A percentile compares a stretch with the other conserved stretches of the same genome.
Conservation (phyloP, 2,113 vertebrate genomes). For the Sylvia atricapilla region DNA sequence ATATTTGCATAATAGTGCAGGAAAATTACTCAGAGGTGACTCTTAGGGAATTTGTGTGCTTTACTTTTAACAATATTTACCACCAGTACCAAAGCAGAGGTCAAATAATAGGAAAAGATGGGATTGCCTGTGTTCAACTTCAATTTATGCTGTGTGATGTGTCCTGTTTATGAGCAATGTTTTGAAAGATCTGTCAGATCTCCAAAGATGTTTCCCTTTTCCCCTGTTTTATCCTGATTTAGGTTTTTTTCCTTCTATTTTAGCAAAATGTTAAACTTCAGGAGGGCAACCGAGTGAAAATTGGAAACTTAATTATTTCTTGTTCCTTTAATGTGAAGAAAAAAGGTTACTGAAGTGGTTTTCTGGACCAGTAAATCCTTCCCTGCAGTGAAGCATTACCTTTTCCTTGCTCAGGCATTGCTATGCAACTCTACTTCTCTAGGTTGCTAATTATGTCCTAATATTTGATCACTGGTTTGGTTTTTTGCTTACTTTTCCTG, state of each 20-base stretch:
- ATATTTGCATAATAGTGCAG: constrained; percentile 34
- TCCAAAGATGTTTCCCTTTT: not conserved
- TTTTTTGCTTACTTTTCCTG: not conserved
- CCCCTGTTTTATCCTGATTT: not conserved
- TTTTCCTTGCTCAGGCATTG: not conserved
- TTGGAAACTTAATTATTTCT: not conserved
- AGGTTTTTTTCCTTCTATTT: not conserved
- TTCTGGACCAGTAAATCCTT: not conserved
- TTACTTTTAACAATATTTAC: constrained; percentile 13
- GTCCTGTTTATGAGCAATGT: not conserved
- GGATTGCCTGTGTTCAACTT: not conserved
- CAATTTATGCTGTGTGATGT: not conserved
- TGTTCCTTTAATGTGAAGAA: not conserved
- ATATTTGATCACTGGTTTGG: not conserved
- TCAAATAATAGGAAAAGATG: not conserved
- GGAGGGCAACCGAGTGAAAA: not conserved
- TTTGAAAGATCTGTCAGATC: not conserved
- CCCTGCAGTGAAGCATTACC: not conserved
- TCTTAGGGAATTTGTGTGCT: not conserved
- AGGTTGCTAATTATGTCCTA: not conserved
- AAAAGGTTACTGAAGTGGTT: not conserved
- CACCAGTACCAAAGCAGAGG: not conserved
- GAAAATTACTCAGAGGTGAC: constrained; percentile 19
- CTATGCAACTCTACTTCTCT: not conserved
- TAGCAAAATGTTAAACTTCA: not conserved